Conservation (phyloP, 2,113 vertebrate genomes). For the Pituophis catenifer region DNA sequence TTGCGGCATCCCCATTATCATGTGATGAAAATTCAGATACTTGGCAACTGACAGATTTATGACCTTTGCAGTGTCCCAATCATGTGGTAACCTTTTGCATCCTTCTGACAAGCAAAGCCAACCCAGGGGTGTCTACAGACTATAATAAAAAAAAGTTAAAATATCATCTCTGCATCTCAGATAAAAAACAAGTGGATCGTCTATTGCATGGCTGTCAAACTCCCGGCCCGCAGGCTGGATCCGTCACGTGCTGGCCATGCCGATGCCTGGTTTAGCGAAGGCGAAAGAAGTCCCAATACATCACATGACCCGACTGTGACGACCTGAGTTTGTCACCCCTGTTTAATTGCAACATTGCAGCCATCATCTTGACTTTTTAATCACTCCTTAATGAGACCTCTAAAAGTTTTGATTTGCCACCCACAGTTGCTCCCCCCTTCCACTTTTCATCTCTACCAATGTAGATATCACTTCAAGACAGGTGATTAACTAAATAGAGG, state of each 20-base stretch:
- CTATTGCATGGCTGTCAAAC: not conserved
- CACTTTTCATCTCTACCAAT: constrained; percentile 45
- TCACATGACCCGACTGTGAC: too few relatives aligned
- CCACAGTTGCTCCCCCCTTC: constrained; percentile 27
- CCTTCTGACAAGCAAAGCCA: not conserved
- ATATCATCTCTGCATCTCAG: not conserved
- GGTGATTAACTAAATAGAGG: not conserved
- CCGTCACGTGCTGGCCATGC: too few relatives aligned
- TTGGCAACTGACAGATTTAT: too few relatives aligned
- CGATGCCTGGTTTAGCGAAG: too few relatives aligned
- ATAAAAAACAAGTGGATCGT: not conserved
- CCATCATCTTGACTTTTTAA: not conserved
- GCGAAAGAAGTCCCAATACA: too few relatives aligned
- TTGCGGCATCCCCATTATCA: too few relatives aligned
- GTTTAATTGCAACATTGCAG: not conserved
- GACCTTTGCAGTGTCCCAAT: too few relatives aligned
- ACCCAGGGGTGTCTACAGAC: constrained; percentile 3
- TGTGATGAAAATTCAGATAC: too few relatives aligned
- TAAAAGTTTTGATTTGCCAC: constrained; percentile 51
- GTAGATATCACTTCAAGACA: not conserved
- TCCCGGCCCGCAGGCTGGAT: too few relatives aligned
- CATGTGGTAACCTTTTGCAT: too few relatives aligned
- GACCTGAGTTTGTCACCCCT: too few relatives aligned
- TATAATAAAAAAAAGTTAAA: not conserved
- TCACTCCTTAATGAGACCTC: not conserved